Evolutionary conservation across 1,140 invertebrate genomes (phyloP).

Genomic region (Batillaria attramentaria): DNA sequence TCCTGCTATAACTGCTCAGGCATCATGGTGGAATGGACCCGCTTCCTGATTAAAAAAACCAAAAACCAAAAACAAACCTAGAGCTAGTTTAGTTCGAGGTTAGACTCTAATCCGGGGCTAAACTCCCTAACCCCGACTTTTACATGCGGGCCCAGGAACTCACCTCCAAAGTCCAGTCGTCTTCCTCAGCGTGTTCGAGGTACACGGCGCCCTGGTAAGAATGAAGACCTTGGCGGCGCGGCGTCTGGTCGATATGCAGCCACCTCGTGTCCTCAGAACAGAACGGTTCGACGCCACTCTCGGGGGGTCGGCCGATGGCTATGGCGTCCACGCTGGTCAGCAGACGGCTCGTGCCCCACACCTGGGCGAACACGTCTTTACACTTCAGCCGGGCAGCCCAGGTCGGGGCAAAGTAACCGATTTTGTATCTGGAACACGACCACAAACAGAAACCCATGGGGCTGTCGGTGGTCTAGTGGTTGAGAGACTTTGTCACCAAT

Average conservation of each 20-base stretch:
- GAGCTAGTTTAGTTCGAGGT: background rate
- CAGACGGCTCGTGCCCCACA: slow-evolving; percentile 54
- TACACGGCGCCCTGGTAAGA: slow-evolving; percentile 54
- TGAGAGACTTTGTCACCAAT: no score
- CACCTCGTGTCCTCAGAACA: slow-evolving; percentile 35
- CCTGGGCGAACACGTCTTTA: slow-evolving; percentile 45
- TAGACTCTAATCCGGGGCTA: background rate
- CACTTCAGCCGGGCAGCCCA: no score
- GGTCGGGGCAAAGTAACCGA: no score
- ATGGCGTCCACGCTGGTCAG: slow-evolving; percentile 51
- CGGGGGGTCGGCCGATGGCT: slow-evolving; percentile 55
- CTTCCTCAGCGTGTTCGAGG: slow-evolving; percentile 42
- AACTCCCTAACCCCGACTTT: no score
- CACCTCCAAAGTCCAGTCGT: slow-evolving; percentile 53
- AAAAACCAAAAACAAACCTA: no score
- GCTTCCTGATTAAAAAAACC: no score
- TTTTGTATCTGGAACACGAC: no score
- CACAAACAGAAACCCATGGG: no score
- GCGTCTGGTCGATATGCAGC: slow-evolving; percentile 51
- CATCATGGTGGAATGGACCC: no score
- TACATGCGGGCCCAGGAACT: no score
- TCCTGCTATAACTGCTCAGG: no score
- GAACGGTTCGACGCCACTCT: slow-evolving; percentile 47
- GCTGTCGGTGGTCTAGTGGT: no score
- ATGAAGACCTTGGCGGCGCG: slow-evolving; percentile 45